Evolutionary conservation across 2,888 invertebrate species (phyloP), one percentile per base, ranked within the genome.

Genomic region (Lobophora halterata): DNA sequence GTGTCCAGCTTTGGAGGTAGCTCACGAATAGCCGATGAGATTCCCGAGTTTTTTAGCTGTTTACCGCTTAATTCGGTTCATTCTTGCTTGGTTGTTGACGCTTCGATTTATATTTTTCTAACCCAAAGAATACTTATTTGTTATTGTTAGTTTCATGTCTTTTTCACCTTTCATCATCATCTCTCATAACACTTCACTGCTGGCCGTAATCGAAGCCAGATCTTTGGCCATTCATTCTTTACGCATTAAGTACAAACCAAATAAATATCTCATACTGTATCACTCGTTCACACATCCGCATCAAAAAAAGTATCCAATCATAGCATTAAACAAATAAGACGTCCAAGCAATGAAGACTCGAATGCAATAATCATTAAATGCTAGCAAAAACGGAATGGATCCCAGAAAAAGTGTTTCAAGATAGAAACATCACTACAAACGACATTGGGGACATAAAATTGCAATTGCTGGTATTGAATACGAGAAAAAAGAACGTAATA

Each of bases 371-470:
- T 57, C 58, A 60, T 52, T 55, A 54, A 46, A 47, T 23, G 20
- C 28, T 18, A 10, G 17, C 34, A 63, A 61, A 60, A 60, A 61
- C 41, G 28, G 38, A 58, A 55, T 48, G 40, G 51, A 45, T 49
- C 38, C 41, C 38, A 49, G 49, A 56, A 53, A 53, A 56, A 54
- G 32, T 27, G 26, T 29, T 36, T 56, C 62, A 48, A 67, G 68
- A 78, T 75, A 73, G 80, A 80, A 70, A 68, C 71, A 73, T 76
- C 72, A 74, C 56, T 49, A 60, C 61, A 64, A 67, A 71, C 69
- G 66, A 66, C 70, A 67, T 60, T 65, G 68, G 61, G 58, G 56
- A 63, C 64, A 64, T 65, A 58, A 70, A 67, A 68, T 67, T 53
- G 61, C 56, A 61, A 61, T 65, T 58, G 58, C 59, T 39, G 49